These are phyloP conservation scores for Oceanodroma leucorhoa DNA, from an alignment of 2,797 vertebrate species.

Conservation along the genomic window DNA sequence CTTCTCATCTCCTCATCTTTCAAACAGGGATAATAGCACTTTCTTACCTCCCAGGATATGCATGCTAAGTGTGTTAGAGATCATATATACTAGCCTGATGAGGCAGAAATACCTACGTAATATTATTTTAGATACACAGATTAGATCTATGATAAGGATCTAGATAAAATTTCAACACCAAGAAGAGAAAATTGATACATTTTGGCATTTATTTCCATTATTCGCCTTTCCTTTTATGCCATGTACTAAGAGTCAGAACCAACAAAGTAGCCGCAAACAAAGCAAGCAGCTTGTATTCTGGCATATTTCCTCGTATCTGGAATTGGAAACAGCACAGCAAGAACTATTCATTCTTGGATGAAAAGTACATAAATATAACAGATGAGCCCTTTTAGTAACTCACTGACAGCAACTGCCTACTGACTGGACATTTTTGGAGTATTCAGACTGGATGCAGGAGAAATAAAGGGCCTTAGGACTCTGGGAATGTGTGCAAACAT, in stretches of 20 bases:
- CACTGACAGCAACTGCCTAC: slow-evolving; percentile 31
- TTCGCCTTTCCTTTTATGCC: background rate
- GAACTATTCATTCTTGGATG: slow-evolving; percentile 22
- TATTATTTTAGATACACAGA: background rate
- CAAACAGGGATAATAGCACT: background rate
- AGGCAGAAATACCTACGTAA: background rate
- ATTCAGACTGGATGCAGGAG: slow-evolving; percentile 4
- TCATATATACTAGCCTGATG: background rate
- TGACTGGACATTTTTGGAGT: background rate
- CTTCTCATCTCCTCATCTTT: background rate
- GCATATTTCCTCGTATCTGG: background rate
- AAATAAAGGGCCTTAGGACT: slow-evolving; percentile 46
- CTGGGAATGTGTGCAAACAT: slow-evolving; percentile 57
- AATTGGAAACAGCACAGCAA: slow-evolving; percentile 5
- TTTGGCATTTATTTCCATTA: background rate
- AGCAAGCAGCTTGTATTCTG: slow-evolving; percentile 11
- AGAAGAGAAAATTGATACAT: background rate
- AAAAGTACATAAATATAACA: slow-evolving; percentile 41
- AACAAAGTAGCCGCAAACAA: slow-evolving; percentile 43
- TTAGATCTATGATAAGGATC: background rate
- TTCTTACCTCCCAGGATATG: background rate
- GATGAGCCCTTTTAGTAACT: slow-evolving; percentile 28
- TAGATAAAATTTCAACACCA: background rate
- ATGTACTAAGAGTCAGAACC: background rate
- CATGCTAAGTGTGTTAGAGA: background rate